A percentile compares a stretch with the other conserved stretches of the same genome.
Evolutionary conservation across 2,113 vertebrate species (phyloP).

Genomic region (Phylloscopus trochilus): DNA sequence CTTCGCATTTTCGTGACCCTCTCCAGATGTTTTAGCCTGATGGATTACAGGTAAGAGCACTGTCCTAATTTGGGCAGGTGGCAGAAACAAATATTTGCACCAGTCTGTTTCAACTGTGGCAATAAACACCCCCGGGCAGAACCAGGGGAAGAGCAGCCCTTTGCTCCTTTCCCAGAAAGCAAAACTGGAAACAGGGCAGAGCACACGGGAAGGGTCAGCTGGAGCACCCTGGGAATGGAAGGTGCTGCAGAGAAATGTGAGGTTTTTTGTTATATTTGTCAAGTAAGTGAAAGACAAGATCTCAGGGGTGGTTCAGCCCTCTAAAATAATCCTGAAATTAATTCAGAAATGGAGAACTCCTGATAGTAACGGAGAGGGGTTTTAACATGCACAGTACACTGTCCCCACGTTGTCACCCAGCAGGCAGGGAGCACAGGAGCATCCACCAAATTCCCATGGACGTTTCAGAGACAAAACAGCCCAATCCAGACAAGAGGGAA

Average conservation of each 20-base stretch:
- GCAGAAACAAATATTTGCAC: neutral
- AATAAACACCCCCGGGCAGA: neutral
- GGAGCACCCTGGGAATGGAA: neutral
- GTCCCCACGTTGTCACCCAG: neutral
- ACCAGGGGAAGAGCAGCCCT: neutral
- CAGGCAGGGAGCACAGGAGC: neutral
- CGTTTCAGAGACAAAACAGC: neutral
- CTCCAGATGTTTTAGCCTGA: neutral
- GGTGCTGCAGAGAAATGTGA: neutral
- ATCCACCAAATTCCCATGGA: neutral
- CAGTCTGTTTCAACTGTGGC: neutral
- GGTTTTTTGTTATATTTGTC: neutral
- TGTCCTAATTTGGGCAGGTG: neutral
- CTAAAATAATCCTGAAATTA: neutral
- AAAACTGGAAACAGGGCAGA: neutral
- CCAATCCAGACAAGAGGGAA: neutral
- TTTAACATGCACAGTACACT: neutral
- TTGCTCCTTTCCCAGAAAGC: neutral
- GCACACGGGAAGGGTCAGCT: neutral
- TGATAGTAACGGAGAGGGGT: neutral
- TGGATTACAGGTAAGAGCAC: neutral
- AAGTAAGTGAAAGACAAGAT: neutral
- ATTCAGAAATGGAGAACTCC: neutral
- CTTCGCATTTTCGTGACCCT: neutral
- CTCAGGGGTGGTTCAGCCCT: neutral